Evolutionary conservation across 2,888 invertebrate genomes (phyloP), one percentile per base, ranked within the genome.

Genomic region (Caenorhabditis becei): DNA sequence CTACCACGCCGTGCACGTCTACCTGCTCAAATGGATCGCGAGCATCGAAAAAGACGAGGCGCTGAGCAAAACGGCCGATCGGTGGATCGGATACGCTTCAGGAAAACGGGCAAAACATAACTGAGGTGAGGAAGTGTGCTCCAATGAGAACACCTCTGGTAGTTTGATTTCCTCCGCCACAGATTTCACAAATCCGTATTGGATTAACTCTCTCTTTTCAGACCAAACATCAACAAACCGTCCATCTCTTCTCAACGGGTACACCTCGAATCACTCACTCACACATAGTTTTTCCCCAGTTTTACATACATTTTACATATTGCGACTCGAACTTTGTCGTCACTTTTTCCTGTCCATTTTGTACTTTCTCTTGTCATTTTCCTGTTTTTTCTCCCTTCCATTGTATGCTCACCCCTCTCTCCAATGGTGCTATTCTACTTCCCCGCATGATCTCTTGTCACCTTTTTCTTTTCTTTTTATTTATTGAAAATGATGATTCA

Each of bases 1-100:
- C 91, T 99, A 99, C 92, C 99, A 99, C 92, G 96, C 97, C 0
- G 97, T 97, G 0, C 99, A 99, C 92, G 95, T 99, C 26, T 97
- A 97, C 93, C 97, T 99, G 91, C 90, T 94, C 61, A 91, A 93
- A 67, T 93, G 97, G 83, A 94, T 98, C 83, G 94, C 95, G 47
- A 95, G 96, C 0, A 94, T 98, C 54, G 96, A 96, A 86, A 87
- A 86, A 16, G 88, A 89, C 94, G 82, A 86, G 51, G 77, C 98
- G 58, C 96, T 96, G 86, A 86, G 83, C 26, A 82, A 86, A 63
- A 80, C 80, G 16, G 89, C 90, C 2, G 83, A 88, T 51, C 83
- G 91, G 65, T 91, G 91, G 91, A 82, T 87, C 41, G 86, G 82
- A 35, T 91, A 91, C 71, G 87, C 89, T 28, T 70, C 77, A 28